Base-by-base conservation (phyloP, 2,888 invertebrate species). In the Drosophila atroscutellata region DNA sequence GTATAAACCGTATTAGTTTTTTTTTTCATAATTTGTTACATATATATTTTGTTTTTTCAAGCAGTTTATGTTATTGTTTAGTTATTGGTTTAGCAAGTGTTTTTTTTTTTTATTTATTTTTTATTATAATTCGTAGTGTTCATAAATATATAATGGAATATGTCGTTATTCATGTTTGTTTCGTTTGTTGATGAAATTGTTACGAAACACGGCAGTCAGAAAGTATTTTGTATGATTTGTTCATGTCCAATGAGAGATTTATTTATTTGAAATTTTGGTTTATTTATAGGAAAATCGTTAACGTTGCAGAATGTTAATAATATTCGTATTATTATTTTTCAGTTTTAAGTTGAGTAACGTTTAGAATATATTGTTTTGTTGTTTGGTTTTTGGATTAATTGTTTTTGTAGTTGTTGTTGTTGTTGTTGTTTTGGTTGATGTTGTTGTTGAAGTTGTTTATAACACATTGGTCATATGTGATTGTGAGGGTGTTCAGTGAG, bases 41-140 rank as follows among this genome's bases (percentile, higher is more conserved):
- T 20, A 45, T 45, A 6, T 51, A 62, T 57, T 67, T 62, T 71
- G 49, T 52, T 37, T 45, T 62, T 67, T 61, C 45, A 47, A 24
- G 51, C 39, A 70, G 36, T 80, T 81, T 60, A 62, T 62, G 51
- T 75, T 61, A 51, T 52, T 36, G 52, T 66, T 72, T 61, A 58
- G 42, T 79, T 73, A 50, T 72, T 76, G n/a, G 65, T 26, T 56
- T 50, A 50, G 26, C 18, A 51, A 57, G 42, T 61, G 34, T 63
- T 26, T 7, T n/a, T 51, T 51, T 13, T 9, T 9, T 4, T 2
- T 20, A n/a, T 32, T n/a, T 37, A 9, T 18, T 9, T 26, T 55
- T 50, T 5, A 37, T 66, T 39, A 15, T 24, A 30, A n/a, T 50
- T 58, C 24, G 26, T 34, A 20, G 26, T 51, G 58, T 51, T 36